phyloP scores from a whole-genome alignment of 2,113 vertebrate genomes.

The Hippocampus comes region DNA sequence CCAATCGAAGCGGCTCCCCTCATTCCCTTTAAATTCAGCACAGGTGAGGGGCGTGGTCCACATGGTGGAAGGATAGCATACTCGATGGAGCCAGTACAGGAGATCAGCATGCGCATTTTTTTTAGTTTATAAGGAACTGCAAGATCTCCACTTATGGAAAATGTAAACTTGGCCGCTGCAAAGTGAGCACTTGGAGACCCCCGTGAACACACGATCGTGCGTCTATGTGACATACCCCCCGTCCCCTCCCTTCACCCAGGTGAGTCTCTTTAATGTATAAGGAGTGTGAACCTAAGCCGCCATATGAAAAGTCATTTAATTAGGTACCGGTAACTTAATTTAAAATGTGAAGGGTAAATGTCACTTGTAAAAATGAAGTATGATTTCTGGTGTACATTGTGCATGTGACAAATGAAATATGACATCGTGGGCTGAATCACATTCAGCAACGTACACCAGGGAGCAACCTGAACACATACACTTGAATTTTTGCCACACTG shows the following conservation, averaged over 20 bases:
- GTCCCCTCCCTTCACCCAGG: background rate
- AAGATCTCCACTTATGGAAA: too few relatives aligned
- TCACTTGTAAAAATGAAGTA: background rate
- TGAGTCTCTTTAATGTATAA: background rate
- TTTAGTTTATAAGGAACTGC: too few relatives aligned
- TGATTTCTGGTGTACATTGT: background rate
- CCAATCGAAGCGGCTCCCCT: too few relatives aligned
- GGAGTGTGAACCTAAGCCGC: background rate
- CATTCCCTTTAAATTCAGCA: too few relatives aligned
- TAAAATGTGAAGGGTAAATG: background rate
- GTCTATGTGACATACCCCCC: too few relatives aligned
- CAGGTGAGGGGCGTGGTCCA: too few relatives aligned
- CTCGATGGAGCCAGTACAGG: too few relatives aligned
- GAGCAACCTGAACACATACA: constrained; percentile 27
- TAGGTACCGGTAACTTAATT: background rate
- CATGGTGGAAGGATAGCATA: too few relatives aligned
- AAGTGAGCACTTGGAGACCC: too few relatives aligned
- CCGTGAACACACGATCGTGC: too few relatives aligned
- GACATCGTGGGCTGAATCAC: constrained; percentile 24
- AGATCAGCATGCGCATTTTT: too few relatives aligned
- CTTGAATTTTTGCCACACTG: constrained; percentile 23
- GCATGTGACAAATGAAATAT: constrained; percentile 17
- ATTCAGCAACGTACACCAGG: constrained; percentile 20
- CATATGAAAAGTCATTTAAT: background rate
- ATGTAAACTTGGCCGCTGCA: too few relatives aligned